Evolutionary conservation across 2,888 invertebrate species (phyloP).

Genomic region (Ectobius pallidus): DNA sequence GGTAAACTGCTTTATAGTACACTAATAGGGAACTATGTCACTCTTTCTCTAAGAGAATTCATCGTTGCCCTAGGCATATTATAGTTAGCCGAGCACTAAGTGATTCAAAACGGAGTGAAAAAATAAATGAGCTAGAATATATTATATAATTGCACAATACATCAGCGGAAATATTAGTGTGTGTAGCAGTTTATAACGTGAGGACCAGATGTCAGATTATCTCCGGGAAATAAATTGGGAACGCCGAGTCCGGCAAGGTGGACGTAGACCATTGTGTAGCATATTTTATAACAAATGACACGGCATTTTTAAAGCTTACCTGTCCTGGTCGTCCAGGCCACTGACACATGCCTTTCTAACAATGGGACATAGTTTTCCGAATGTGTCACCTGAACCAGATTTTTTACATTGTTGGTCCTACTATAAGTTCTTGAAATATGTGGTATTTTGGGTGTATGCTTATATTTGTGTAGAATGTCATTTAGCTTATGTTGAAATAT

Average conservation of each 20-base stretch:
- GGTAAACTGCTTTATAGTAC: too few species aligned
- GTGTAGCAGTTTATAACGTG: neutral
- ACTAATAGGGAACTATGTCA: too few species aligned
- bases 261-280: neutral
- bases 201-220: constrained; percentile 1
- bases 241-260: neutral
- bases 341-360: too few species aligned
- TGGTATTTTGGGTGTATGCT: too few species aligned
- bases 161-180: neutral
- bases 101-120: constrained; percentile 6
- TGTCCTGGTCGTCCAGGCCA: too few species aligned
- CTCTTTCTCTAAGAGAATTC: neutral
- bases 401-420: neutral
- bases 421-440: too few species aligned
- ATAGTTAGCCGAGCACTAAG: neutral
- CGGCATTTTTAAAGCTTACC: neutral
- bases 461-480: too few species aligned
- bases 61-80: neutral
- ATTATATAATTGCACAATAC: constrained; percentile 13
- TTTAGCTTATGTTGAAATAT: too few species aligned
- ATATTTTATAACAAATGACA: neutral
- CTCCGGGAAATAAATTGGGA: constrained; percentile 3
- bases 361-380: too few species aligned
- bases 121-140: neutral
- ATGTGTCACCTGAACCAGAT: neutral